Conservation (phyloP, 2,888 invertebrate genomes). For the Eucriotettix oculatus region DNA sequence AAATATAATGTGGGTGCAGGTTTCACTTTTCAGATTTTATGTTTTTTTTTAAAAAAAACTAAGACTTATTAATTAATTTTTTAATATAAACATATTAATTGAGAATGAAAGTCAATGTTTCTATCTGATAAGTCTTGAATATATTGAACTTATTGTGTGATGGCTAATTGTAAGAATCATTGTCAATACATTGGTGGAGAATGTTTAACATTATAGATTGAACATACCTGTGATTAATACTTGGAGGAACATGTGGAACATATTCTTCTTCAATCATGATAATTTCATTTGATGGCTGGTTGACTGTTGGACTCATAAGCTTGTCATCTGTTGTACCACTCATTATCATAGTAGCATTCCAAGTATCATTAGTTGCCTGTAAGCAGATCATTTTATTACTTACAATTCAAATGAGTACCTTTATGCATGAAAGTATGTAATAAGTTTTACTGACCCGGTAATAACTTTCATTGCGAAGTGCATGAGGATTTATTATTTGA, state of each 20-base stretch:
- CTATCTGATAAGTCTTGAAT: too few species aligned
- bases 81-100: too few species aligned
- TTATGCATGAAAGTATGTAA: conserved; percentile 14
- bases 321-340: conserved; percentile 20
- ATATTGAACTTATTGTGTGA: too few species aligned
- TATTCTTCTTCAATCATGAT: conserved; percentile 38
- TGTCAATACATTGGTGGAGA: background rate
- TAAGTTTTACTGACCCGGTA: conserved; percentile 59
- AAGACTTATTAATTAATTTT: too few species aligned
- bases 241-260: conserved; percentile 1
- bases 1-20: too few species aligned
- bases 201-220: background rate
- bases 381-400: background rate
- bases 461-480: conserved; percentile 79
- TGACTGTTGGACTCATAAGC: conserved; percentile 35
- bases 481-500: conserved; percentile 29
- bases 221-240: conserved; percentile 1
- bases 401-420: too few species aligned
- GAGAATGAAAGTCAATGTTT: too few species aligned
- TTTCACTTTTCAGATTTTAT: too few species aligned
- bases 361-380: conserved; percentile 40
- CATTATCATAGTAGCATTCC: conserved; percentile 29
- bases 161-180: too few species aligned
- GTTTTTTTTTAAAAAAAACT: too few species aligned
- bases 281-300: conserved; percentile 27